Conservation (phyloP, 2,797 vertebrate species). For the Leptoclinus maculatus region DNA sequence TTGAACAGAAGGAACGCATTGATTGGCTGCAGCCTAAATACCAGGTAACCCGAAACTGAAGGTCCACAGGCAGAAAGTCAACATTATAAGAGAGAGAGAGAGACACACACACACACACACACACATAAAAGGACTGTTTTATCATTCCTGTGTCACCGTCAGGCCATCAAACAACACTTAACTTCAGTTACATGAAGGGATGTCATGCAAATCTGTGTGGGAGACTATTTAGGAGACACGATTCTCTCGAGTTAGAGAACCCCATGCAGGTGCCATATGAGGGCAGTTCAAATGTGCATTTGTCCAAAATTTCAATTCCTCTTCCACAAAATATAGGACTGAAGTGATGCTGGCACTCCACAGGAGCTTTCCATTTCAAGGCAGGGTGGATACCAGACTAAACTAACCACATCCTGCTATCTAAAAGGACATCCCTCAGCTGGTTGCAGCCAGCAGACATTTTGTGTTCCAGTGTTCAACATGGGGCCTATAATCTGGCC, state of each 20-base stretch:
- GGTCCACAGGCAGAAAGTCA: background rate
- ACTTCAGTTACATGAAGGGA: conserved; percentile 15
- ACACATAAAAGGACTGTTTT: background rate
- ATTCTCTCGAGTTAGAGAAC: conserved; percentile 17
- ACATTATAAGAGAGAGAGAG: background rate
- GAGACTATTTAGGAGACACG: conserved; percentile 8
- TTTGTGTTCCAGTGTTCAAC: conserved; percentile 67
- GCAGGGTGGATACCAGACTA: conserved; percentile 50
- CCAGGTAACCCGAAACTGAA: background rate
- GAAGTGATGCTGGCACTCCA: conserved; percentile 31
- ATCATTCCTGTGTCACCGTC: conserved; percentile 5
- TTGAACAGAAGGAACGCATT: background rate
- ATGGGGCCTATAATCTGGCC: conserved; percentile 61
- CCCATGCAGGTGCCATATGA: background rate
- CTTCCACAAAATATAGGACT: conserved; percentile 9
- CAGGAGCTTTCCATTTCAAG: conserved; percentile 49
- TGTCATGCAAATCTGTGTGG: conserved; percentile 19
- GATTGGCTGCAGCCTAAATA: background rate
- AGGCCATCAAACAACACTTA: background rate
- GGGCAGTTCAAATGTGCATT: conserved; percentile 26
- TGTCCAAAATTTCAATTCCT: conserved; percentile 34
- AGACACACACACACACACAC: background rate
- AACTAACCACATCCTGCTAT: conserved; percentile 75
- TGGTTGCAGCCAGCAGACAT: conserved; percentile 70
- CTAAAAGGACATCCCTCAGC: conserved; percentile 65